Evolutionary conservation across 2,113 vertebrate species (phyloP).

Genomic region (Arizona elegans): DNA sequence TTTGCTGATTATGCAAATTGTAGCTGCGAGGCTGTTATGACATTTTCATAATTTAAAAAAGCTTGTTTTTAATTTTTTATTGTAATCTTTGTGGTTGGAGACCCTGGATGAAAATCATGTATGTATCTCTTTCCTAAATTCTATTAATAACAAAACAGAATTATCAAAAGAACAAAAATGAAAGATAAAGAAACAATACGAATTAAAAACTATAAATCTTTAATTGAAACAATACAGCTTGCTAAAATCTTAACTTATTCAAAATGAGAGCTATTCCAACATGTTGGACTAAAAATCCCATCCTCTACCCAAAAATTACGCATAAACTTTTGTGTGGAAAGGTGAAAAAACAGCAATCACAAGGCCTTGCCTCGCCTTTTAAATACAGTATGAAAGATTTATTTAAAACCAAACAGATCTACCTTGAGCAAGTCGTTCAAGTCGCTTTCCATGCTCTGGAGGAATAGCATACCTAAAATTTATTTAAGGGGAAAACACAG

Average conservation of each 20-base stretch:
- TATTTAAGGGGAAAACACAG: conserved; percentile 47
- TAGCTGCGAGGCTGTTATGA: conserved; percentile 23
- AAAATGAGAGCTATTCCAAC: conserved; percentile 13
- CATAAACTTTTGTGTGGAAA: not conserved
- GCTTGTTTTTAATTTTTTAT: conserved; percentile 26
- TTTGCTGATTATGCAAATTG: conserved; percentile 49
- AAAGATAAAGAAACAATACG: not conserved
- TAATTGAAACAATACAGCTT: conserved; percentile 28
- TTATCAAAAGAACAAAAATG: conserved; percentile 6
- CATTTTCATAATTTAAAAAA: conserved; percentile 47
- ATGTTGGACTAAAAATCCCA: not conserved
- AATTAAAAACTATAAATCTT: not conserved
- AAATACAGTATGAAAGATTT: conserved; percentile 20
- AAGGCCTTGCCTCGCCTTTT: conserved; percentile 11
- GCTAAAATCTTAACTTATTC: conserved; percentile 20
- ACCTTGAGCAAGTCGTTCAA: conserved; percentile 95
- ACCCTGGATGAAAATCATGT: conserved; percentile 19
- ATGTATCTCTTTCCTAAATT: conserved; percentile 22
- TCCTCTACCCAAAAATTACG: not conserved
- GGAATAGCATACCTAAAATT: conserved; percentile 91
- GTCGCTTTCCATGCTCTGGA: conserved; percentile 91
- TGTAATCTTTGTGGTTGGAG: conserved; percentile 24
- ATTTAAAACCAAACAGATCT: conserved; percentile 45
- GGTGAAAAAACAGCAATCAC: not conserved
- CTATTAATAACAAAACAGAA: not conserved